Conservation (phyloP, 2,888 invertebrate species). For the Ornithoptera alexandrae region DNA sequence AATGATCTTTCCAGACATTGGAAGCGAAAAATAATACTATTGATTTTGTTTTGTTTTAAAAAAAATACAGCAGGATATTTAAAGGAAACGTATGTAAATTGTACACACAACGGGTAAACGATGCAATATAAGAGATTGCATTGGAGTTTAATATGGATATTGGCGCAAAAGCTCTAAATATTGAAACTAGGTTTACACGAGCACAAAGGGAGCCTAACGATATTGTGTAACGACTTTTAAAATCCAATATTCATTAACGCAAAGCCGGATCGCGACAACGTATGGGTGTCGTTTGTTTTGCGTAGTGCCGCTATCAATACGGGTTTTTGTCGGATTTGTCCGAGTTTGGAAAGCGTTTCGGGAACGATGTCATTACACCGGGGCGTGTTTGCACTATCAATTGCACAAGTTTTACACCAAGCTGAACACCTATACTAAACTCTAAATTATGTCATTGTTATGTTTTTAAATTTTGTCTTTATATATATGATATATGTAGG, state of each 20-base stretch:
- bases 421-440: neutral
- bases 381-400: constrained; percentile 28
- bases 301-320: constrained; percentile 29
- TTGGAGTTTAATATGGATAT: constrained; percentile 26
- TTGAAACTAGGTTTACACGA: constrained; percentile 31
- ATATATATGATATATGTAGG: too few relatives aligned
- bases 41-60: neutral
- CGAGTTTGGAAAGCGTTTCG: constrained; percentile 17
- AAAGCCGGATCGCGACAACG: constrained; percentile 34
- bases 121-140: constrained; percentile 27
- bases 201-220: constrained; percentile 32
- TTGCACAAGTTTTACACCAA: constrained; percentile 14
- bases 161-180: constrained; percentile 27
- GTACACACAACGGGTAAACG: constrained; percentile 11
- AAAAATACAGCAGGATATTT: neutral
- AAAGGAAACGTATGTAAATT: constrained; percentile 19
- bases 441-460: too few relatives aligned
- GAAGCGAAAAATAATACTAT: neutral
- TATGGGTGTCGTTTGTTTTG: constrained; percentile 27
- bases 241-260: constrained; percentile 41
- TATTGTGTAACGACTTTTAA: constrained; percentile 39
- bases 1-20: too few relatives aligned
- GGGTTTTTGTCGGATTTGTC: constrained; percentile 31
- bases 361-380: constrained; percentile 17
- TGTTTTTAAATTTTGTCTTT: too few relatives aligned